Base-by-base conservation (phyloP, 2,797 vertebrate species). In the Anolis apletophallus region DNA sequence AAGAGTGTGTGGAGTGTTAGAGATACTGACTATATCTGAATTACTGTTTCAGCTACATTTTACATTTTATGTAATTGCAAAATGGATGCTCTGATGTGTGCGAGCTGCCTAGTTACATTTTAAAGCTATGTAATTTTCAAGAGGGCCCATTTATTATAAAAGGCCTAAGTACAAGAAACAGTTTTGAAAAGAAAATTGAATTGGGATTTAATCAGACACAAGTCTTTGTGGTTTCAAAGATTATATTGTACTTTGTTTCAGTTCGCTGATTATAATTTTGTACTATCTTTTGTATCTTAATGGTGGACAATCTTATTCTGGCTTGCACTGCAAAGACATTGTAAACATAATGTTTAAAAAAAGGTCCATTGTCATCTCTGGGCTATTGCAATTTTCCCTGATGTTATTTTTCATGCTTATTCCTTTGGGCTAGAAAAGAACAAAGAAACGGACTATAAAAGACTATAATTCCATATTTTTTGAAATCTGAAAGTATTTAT, bases 31-130 rank as follows among this genome's bases (percentile, higher is more conserved):
- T 89, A 88, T 85, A 88, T 85, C 92, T 92, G 91, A 91, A 92
- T 88, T 86, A 87, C 2, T 89, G 68, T 90, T 94, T 91, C 84
- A 91, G n/a, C 87, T 91, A 89, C 87, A 36, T 84, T 92, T 86
- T 85, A 86, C 80, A 59, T 90, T 93, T 85, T 61, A 0, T 86
- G 81, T 86, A 78, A 93, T 57, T 90, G 69, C 68, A 86, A 89
- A 91, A 88, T 91, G 83, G 94, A 90, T 84, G 91, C 87, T 94
- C 88, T 91, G 88, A 92, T 89, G 21, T 94, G 93, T 89, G 75
- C 85, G 92, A 88, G 92, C 93, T 95, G 93, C 94, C 94, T 95
- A 89, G 90, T 84, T 88, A 90, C 82, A 81, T 91, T 21, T 88
- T 91, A 93, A 92, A 85, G 68, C 77, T 67, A 76, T 89, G 84